Base-by-base conservation (phyloP, 2,113 vertebrate genomes). In the Festucalex cinctus region DNA sequence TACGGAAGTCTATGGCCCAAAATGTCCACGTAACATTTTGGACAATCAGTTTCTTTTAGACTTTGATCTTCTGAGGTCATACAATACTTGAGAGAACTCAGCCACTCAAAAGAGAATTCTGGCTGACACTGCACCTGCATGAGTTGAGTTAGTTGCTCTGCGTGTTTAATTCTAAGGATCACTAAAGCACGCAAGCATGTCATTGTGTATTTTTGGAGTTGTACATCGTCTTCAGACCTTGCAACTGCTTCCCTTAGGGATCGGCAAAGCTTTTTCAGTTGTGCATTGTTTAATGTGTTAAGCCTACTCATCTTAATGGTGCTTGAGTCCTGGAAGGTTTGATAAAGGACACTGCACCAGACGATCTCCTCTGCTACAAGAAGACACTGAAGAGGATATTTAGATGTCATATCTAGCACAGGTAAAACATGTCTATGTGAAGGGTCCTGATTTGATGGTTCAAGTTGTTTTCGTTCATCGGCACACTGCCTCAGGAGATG, bases 341-440 rank as follows among this genome's bases (percentile, higher is more conserved):
- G 84, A 49, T 86, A 82, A 58, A 93, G 48, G 6, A 80, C 69
- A 0, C 54, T 73, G 41, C 83, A 80, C 94, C 94, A 95, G 0
- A 80, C 20, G 2, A 88, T 82, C 51, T 94, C 92, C 70, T 95
- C 93, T 9, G 86, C 88, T 61, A 96, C 87, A 68, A 94, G 82
- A 61, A 95, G 64, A 41, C 93, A 95, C 69, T 96, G 94, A 66
- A 92, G 88, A 0, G 93, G 94, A 75, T 90, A 93, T 26, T 76
- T 43, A 12, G 72, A 65, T 0, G 90, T 77, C 48, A 93, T 72
- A 3, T 83, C 72, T n/a, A 88, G 46, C 75, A 87, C 63, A 58
- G 70, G 65, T 1, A 61, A 37, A 6, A 32, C 35, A 5, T 69
- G 46, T 62, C 62, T 54, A 1, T 22, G 22, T 46, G 61, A 14